A percentile compares a stretch with the other conserved stretches of the same genome.
Evolutionary conservation across 2,113 vertebrate genomes (phyloP).

Genomic region (Limanda limanda): DNA sequence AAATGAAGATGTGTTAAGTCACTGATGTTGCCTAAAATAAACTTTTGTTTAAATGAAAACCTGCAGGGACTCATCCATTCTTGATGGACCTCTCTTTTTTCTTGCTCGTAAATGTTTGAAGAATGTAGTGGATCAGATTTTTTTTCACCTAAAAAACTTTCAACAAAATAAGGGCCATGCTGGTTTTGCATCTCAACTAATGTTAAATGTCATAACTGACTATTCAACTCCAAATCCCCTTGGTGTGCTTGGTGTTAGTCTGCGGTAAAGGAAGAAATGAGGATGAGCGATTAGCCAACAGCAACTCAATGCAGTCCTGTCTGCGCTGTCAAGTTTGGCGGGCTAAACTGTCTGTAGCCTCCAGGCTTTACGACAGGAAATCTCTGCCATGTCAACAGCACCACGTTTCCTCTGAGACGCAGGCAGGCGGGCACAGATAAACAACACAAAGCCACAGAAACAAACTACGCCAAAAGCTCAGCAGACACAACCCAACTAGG

Average conservation of each 20-base stretch:
- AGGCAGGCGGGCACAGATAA: constrained; percentile 43
- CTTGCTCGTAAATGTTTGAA: not conserved
- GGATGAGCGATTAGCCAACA: constrained; percentile 48
- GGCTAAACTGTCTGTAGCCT: constrained; percentile 77
- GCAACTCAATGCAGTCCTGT: constrained; percentile 47
- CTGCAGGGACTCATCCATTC: not conserved
- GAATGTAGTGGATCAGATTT: not conserved
- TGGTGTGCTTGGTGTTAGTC: not conserved
- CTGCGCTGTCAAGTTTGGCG: constrained; percentile 68
- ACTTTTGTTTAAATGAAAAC: not conserved
- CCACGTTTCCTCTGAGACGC: constrained; percentile 66
- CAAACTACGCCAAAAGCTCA: constrained; percentile 24
- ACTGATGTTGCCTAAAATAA: not conserved
- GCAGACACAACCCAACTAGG: constrained; percentile 18
- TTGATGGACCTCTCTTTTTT: not conserved
- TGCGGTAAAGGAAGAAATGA: constrained; percentile 27
- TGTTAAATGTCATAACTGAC: not conserved
- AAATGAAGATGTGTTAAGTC: not conserved
- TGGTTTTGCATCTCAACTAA: not conserved
- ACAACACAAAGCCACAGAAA: constrained; percentile 54
- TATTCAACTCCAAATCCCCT: not conserved
- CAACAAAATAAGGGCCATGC: not conserved
- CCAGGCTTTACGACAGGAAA: constrained; percentile 78
- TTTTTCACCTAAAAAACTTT: not conserved
- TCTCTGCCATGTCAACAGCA: constrained; percentile 79